These are phyloP conservation scores for Lasiurus cinereus DNA, from an alignment of 2,113 vertebrate species.

Conservation along the genomic window DNA sequence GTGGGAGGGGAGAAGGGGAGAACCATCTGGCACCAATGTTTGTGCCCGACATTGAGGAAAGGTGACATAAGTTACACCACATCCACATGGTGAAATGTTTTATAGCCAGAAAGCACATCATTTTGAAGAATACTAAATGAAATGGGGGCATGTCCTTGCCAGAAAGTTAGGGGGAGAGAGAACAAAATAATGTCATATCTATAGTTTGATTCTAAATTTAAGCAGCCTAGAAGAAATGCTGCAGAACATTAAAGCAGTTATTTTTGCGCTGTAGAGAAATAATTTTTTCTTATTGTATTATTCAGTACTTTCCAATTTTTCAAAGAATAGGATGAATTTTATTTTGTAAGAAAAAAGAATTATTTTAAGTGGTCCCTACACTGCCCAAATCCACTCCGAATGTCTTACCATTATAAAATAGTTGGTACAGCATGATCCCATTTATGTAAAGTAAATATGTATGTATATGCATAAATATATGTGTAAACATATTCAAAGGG, in stretches of 20 bases:
- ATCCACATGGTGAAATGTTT: background rate
- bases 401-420: conserved; percentile 1
- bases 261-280: background rate
- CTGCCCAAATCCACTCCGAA: background rate
- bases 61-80: background rate
- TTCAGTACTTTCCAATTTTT: background rate
- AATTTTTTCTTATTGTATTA: background rate
- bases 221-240: background rate
- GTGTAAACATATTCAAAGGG: background rate
- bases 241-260: background rate
- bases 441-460: conserved; percentile 31
- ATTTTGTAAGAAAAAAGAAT: conserved; percentile 24
- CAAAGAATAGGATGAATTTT: background rate
- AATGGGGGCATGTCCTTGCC: background rate
- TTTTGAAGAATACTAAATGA: background rate
- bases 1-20: too few relatives aligned
- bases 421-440: background rate
- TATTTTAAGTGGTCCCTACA: background rate
- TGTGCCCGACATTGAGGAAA: fast-evolving
- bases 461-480: background rate
- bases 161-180: background rate
- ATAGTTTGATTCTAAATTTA: background rate
- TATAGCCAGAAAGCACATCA: background rate
- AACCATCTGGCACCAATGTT: background rate
- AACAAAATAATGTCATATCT: background rate